phyloP scores from a whole-genome alignment of 2,888 invertebrate genomes.

The Tachystola acroxantha region DNA sequence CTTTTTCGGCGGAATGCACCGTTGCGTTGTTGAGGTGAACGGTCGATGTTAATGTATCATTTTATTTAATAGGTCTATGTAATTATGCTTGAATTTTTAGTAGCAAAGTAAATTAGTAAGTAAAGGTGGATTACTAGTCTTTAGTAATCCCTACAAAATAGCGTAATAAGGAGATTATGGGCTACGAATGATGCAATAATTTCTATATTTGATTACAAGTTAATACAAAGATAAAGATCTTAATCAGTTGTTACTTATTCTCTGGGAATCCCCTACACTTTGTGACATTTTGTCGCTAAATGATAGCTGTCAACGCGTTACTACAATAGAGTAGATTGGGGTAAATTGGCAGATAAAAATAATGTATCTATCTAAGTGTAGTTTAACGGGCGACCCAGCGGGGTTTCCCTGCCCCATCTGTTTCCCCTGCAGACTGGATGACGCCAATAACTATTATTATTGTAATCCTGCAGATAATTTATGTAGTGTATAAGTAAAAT shows the following conservation, averaged over 20 bases:
- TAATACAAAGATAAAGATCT: neutral
- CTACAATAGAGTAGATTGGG: conserved; percentile 65
- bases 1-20: conserved; percentile 22
- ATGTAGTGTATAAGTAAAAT: conserved; percentile 10
- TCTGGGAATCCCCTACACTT: neutral
- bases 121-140: no score
- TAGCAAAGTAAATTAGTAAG: no score
- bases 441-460: conserved; percentile 55
- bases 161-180: no score
- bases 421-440: conserved; percentile 54
- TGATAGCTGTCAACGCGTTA: conserved; percentile 53
- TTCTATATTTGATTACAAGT: neutral
- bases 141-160: no score
- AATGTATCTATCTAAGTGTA: conserved; percentile 63
- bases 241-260: neutral
- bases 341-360: conserved; percentile 74
- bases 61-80: conserved; percentile 10
- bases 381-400: conserved; percentile 59
- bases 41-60: conserved; percentile 28
- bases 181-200: no score
- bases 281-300: conserved; percentile 29
- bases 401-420: conserved; percentile 52
- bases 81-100: no score
- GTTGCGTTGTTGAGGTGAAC: conserved; percentile 18
- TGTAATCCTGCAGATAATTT: conserved; percentile 29